A percentile compares a stretch with the other conserved stretches of the same genome.
Evolutionary conservation across 2,113 vertebrate genomes (phyloP).

Genomic region (Gorilla gorilla): DNA sequence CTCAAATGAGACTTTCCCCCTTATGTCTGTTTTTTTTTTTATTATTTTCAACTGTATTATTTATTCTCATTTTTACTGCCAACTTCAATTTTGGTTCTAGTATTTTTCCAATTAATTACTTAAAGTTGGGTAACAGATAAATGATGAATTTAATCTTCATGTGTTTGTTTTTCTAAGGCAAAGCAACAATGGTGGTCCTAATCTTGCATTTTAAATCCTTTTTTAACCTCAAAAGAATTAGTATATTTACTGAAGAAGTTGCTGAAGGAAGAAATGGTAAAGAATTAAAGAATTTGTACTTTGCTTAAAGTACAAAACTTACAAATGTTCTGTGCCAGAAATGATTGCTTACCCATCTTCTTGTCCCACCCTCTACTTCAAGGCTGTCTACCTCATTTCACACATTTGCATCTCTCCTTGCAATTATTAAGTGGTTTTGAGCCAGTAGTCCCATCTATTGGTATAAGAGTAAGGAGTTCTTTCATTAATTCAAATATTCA

Average conservation of each 20-base stretch:
- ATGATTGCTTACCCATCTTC: background rate
- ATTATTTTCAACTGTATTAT: background rate
- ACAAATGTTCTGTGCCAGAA: background rate
- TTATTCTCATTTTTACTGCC: background rate
- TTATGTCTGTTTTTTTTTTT: too few relatives aligned
- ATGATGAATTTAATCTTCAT: background rate
- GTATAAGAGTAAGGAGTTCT: background rate
- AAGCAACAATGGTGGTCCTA: background rate
- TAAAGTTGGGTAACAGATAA: background rate
- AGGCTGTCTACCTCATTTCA: background rate
- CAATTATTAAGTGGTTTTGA: background rate
- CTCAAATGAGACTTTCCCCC: background rate
- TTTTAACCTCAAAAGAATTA: background rate
- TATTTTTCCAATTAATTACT: constrained; percentile 13
- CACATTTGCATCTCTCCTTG: background rate
- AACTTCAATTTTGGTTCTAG: background rate
- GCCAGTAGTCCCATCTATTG: background rate
- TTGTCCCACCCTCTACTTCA: background rate
- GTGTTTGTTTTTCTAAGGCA: background rate
- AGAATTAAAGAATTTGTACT: background rate
- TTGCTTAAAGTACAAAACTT: background rate
- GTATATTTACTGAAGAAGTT: background rate
- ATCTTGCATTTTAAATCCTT: background rate
- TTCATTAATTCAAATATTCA: background rate
- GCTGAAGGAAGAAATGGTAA: background rate